Evolutionary conservation across 2,888 invertebrate genomes (phyloP), one percentile per base, ranked within the genome.

Genomic region (Clistopyga incitator): DNA sequence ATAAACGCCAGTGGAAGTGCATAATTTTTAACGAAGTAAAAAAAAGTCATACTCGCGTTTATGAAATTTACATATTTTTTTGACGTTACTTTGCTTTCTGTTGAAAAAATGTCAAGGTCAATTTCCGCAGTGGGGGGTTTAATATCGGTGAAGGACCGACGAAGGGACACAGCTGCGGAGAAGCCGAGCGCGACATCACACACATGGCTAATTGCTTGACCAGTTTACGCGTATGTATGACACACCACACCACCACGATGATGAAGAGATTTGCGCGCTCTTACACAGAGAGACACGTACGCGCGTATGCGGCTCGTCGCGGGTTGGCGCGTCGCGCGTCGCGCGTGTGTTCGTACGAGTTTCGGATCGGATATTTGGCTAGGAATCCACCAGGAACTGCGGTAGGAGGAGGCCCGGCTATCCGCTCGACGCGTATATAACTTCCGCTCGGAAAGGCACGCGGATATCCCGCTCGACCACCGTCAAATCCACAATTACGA

Each of bases 191-290:
- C 67, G 76, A 68, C 79, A 72, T 72, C 56, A 67, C 67, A 79
- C 79, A 80, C 70, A 80, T 83, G 83, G 83, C 76, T 83, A 80
- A 83, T 83, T 80, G 83, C 72, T 77, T 72, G 61, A 68, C 72
- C 76, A 72, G 79, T 80, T 68, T 76, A 72, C 68, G 76, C 68
- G 76, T 77, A 42, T 78, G 70, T 54, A 71, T 67, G 65, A 25
- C 72, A 68, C 82, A 71, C 61, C 56, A 25, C 72, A 68, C 82
- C 83, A 61, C 20, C 20, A 38, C 64, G 83, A 45, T 76, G 83
- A 71, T 79, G 67, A 79, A 72, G 83, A 80, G 76, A 68, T 45
- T 20, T 56, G 71, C 64, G 38, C 45, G 25, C 15, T 25, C 45
- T 15, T n/a, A 23, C 11, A 47, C 67, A 45, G 34, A 34, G 23